These are phyloP conservation scores for Strigamia crassipes DNA, from an alignment of 2,888 invertebrate species.

Conservation along the genomic window DNA sequence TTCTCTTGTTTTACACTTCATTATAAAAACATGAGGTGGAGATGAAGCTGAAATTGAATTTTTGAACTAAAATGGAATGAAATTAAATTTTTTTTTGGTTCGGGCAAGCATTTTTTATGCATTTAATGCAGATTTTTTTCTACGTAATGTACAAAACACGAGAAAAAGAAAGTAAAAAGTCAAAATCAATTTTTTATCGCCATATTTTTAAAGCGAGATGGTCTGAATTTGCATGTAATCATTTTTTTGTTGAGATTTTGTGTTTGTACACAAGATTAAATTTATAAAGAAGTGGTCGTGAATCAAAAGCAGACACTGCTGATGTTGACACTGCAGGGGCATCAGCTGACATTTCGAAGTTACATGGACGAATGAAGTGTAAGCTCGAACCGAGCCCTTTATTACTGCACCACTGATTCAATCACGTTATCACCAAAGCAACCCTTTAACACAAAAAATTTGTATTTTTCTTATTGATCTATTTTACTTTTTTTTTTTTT, in stretches of 20 bases:
- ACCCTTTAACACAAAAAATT: background rate
- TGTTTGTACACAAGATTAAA: background rate
- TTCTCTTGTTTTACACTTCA: background rate
- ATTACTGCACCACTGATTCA: conserved; percentile 25
- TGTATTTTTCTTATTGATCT: background rate
- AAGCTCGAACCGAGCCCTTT: conserved; percentile 20
- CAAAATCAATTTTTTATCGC: too few relatives aligned
- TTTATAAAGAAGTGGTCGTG: background rate
- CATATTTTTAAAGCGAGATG: too few relatives aligned
- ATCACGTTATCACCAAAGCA: background rate
- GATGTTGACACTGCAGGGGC: conserved; percentile 21
- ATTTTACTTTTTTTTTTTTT: background rate
- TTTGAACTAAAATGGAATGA: background rate
- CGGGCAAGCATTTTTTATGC: background rate
- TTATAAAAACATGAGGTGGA: background rate
- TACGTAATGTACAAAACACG: background rate
- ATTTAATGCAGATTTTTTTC: background rate
- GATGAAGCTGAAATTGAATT: background rate
- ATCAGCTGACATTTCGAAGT: conserved; percentile 34
- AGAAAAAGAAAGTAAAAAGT: too few relatives aligned
- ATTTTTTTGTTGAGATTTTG: background rate
- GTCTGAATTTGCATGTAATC: too few relatives aligned
- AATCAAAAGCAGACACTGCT: background rate
- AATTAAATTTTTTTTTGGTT: background rate
- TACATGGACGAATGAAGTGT: conserved; percentile 24